These are phyloP conservation scores for Drosophila flavopinicola DNA, from an alignment of 2,888 invertebrate species.

Conservation along the genomic window DNA sequence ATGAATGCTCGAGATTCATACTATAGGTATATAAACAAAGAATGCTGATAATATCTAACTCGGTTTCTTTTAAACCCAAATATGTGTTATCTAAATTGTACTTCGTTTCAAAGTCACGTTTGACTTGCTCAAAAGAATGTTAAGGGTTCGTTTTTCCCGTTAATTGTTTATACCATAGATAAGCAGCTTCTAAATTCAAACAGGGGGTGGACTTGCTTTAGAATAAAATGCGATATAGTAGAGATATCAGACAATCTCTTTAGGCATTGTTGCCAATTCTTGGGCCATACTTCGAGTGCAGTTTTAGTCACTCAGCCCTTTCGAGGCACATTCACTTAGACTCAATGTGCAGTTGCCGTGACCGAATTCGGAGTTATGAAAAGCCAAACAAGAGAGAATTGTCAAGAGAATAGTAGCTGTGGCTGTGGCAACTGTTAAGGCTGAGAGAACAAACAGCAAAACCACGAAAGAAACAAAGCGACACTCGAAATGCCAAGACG, in stretches of 20 bases:
- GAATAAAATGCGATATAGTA: not conserved
- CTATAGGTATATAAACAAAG: no score
- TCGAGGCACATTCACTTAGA: slow-evolving; percentile 16
- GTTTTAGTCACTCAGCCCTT: slow-evolving; percentile 31
- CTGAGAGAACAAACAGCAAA: slow-evolving; percentile 26
- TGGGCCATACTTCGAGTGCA: not conserved
- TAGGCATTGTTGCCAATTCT: slow-evolving; percentile 6
- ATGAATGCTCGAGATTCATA: not conserved
- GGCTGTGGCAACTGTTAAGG: slow-evolving; percentile 14
- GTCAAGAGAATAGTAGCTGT: slow-evolving; percentile 48
- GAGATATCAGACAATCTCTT: slow-evolving; percentile 3
- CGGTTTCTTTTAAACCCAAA: no score
- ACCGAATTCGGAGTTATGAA: slow-evolving; percentile 44
- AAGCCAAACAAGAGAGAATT: slow-evolving; percentile 53
- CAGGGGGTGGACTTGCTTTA: no score
- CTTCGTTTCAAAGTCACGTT: not conserved
- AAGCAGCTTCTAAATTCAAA: not conserved
- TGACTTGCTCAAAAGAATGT: not conserved
- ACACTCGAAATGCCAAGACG: slow-evolving; percentile 75
- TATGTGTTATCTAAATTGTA: not conserved
- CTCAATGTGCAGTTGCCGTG: slow-evolving; percentile 55
- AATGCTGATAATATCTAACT: no score
- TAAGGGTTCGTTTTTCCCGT: not conserved
- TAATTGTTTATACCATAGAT: not conserved
- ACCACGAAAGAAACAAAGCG: slow-evolving; percentile 64